Evolutionary conservation across 2,113 vertebrate genomes (phyloP), one percentile per base, ranked within the genome.

Genomic region (Cheirogaleus medius): DNA sequence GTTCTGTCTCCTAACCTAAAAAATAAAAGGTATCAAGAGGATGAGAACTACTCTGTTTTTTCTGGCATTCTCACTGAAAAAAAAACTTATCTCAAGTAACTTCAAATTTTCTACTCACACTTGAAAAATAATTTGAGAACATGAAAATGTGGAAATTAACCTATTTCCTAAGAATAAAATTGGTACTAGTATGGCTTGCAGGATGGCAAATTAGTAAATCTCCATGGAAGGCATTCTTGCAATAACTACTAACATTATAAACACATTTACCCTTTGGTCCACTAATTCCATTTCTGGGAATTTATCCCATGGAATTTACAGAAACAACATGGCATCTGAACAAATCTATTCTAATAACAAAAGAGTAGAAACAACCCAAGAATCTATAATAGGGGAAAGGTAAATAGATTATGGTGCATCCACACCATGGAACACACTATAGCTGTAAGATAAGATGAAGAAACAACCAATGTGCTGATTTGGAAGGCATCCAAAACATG

Each of bases 71-170:
- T 76, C 42, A 90, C 44, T 58, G 76, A 92, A 77, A 96, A 95
- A 27, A 86, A 92, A 87, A 93, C 7, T 14, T 9, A 82, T 34
- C n/a, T 92, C 49, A 84, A 77, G 37, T 92, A 87, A 87, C 29
- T 92, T 88, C 64, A 84, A 84, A 97, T 85, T 87, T 90, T 76
- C 82, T 90, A 69, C 21, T 12, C 34, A 81, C 1, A 42, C 32
- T 49, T 91, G 58, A 87, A 87, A 88, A 95, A 25, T 27, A 96
- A 83, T 85, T 78, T 81, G 37, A 96, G 87, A 95, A 91, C 66
- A 91, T 69, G 90, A 93, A 85, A 97, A 87, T 54, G 10, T 77
- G 20, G 29, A 90, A 80, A 95, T 47, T 17, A 76, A 78, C 27
- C 21, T 58, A 52, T 78, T 92, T 87, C 29, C 37, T 93, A 54